Conservation (phyloP, 2,797 vertebrate species). For the Nannoperca australis region DNA sequence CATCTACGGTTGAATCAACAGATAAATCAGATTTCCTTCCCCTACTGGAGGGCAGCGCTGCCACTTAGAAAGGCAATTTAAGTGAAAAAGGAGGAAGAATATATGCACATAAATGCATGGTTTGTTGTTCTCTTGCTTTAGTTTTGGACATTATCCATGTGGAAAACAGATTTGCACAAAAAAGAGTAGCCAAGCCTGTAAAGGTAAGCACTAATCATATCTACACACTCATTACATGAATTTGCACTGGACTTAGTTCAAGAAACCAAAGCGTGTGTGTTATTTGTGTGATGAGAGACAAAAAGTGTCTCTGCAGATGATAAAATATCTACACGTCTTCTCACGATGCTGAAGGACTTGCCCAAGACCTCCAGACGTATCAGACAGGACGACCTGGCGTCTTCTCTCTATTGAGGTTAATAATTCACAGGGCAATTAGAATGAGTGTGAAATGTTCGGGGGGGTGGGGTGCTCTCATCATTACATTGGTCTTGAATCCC, state of each 20-base stretch:
- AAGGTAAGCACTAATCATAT: slow-evolving; percentile 43
- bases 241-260: slow-evolving; percentile 36
- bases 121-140: slow-evolving; percentile 12
- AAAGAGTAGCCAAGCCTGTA: slow-evolving; percentile 28
- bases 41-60: slow-evolving; percentile 42
- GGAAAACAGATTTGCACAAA: slow-evolving; percentile 44
- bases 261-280: slow-evolving; percentile 33
- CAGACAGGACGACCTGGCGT: slow-evolving; percentile 46
- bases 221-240: slow-evolving; percentile 28
- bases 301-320: slow-evolving; percentile 55
- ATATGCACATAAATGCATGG: slow-evolving; percentile 47
- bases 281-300: slow-evolving; percentile 37
- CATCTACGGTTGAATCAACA: slow-evolving; percentile 63
- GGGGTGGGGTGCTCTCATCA: background rate
- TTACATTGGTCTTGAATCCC: background rate
- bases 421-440: slow-evolving; percentile 79
- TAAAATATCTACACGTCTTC: slow-evolving; percentile 60
- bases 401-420: slow-evolving; percentile 73
- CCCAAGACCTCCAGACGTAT: slow-evolving; percentile 53
- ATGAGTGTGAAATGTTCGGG: slow-evolving; percentile 63
- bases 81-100: slow-evolving; percentile 45
- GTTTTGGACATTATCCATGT: slow-evolving; percentile 38
- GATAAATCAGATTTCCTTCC: slow-evolving; percentile 71
- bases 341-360: slow-evolving; percentile 44
- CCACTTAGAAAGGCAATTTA: slow-evolving; percentile 49